Conservation (phyloP, 2,888 invertebrate species). For the Anarsia innoxiella region DNA sequence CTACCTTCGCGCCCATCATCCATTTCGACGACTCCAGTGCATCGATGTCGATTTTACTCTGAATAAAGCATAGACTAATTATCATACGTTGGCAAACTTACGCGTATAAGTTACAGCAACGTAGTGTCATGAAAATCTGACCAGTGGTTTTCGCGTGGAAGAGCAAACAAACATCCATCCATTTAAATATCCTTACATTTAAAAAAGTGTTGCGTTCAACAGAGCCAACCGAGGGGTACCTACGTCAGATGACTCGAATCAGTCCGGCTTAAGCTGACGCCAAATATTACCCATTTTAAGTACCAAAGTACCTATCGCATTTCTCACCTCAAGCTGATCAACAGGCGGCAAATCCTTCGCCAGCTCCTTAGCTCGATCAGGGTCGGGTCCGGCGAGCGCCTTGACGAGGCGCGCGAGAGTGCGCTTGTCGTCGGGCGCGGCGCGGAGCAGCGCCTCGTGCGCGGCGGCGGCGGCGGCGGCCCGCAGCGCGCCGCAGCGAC, state of each 20-base stretch:
- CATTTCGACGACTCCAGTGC: constrained; percentile 89
- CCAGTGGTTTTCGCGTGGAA: too few species aligned
- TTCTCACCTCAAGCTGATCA: constrained; percentile 42
- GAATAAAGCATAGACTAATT: constrained; percentile 20
- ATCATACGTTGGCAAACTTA: too few species aligned
- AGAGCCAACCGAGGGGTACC: too few species aligned
- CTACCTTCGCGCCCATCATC: constrained; percentile 93
- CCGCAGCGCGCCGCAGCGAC: constrained; percentile 78
- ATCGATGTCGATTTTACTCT: constrained; percentile 84
- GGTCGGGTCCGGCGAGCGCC: constrained; percentile 89
- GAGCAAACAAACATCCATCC: too few species aligned
- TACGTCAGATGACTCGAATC: too few species aligned
- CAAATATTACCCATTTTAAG: too few species aligned
- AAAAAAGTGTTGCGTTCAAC: too few species aligned
- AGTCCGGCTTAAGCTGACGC: too few species aligned
- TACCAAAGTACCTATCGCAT: too few species aligned
- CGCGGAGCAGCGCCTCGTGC: constrained; percentile 80
- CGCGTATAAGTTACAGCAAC: too few species aligned
- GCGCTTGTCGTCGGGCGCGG: constrained; percentile 85
- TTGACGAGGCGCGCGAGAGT: constrained; percentile 93
- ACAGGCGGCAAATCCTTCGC: constrained; percentile 48
- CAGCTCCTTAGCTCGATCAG: constrained; percentile 82
- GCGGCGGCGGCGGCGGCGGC: constrained; percentile 86
- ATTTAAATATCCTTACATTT: too few species aligned
- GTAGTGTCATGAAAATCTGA: too few species aligned